Evolutionary conservation across 1,140 invertebrate genomes (phyloP), one percentile per base, ranked within the genome.

Genomic region (Manduca sexta): DNA sequence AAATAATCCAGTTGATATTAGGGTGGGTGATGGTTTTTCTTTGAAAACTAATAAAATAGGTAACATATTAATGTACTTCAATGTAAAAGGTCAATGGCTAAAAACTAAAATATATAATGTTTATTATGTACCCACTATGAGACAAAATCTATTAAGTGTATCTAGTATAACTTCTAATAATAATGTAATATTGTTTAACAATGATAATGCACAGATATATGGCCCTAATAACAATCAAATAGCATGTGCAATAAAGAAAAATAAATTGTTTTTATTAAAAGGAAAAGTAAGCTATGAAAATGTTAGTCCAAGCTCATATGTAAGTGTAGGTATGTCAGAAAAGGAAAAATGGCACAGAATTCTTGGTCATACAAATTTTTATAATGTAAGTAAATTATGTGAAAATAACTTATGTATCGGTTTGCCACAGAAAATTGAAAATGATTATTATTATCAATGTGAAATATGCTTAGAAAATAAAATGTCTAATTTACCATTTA

Each of bases 281-380:
- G 53, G 63, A 49, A 62, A 57, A 2, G n/a, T 72, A 60, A 39
- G 45, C 66, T 44, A 60, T 42, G n/a, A 62, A 70, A 18, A 65
- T 69, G 37, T 56, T 79, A 44, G 60, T 80, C 60, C 45, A 74
- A 34, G 51, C 78, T 40, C 70, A 80, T 55, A 75, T 70, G n/a
- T n/a, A n/a, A n/a, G n/a, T n/a, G n/a, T n/a, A n/a, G n/a, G n/a
- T n/a, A n/a, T n/a, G n/a, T n/a, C n/a, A n/a, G n/a, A n/a, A n/a
- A n/a, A n/a, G n/a, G n/a, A n/a, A n/a, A n/a, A n/a, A n/a, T n/a
- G n/a, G n/a, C n/a, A n/a, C n/a, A n/a, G n/a, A n/a, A n/a, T n/a
- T n/a, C n/a, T n/a, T n/a, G n/a, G n/a, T n/a, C n/a, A n/a, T n/a
- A n/a, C n/a, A n/a, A n/a, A n/a, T n/a, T n/a, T n/a, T n/a, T n/a